Percentiles rank a stretch among this genome's conserved stretches.
Evolutionary conservation across 1,140 invertebrate species (phyloP).

Genomic region (Hestina assimilis): DNA sequence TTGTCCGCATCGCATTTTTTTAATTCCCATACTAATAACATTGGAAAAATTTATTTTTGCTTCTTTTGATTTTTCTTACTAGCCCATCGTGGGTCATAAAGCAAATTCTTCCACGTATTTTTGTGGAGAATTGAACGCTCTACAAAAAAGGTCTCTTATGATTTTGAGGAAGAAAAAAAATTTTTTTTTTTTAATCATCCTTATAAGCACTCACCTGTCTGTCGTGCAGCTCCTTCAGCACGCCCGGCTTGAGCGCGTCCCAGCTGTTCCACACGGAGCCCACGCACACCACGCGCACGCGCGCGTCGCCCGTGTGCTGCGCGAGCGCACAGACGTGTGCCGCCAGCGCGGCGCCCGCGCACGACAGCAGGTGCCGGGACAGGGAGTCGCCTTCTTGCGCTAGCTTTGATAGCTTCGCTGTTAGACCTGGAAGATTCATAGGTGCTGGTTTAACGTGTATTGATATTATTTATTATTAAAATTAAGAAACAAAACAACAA

Average conservation of each 20-base stretch:
- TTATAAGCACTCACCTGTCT: slow-evolving; percentile 52
- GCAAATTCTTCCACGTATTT: no score
- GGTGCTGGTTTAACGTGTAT: no score
- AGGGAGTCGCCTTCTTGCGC: slow-evolving; percentile 86
- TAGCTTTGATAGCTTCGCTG: slow-evolving; percentile 84
- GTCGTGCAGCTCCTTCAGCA: slow-evolving; percentile 79
- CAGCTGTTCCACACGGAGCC: slow-evolving; percentile 98
- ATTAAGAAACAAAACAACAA: no score
- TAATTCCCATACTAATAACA: no score
- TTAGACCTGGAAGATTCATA: slow-evolving; percentile 85
- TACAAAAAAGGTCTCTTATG: no score
- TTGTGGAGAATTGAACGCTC: no score
- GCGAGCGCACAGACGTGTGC: slow-evolving; percentile 85
- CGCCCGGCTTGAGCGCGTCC: slow-evolving; percentile 87
- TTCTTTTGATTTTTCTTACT: no score
- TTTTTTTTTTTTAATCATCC: background rate
- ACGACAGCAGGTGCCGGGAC: slow-evolving; percentile 85
- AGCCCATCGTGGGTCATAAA: no score
- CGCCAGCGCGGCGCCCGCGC: slow-evolving; percentile 88
- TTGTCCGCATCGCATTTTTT: no score
- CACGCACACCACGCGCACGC: slow-evolving; percentile 88
- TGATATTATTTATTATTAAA: no score
- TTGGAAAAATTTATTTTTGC: no score
- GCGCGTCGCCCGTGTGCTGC: slow-evolving; percentile 5
- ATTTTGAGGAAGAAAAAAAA: no score